Evolutionary conservation across 2,888 invertebrate genomes (phyloP), one percentile per base, ranked within the genome.

Genomic region (Drosophila infuscata): DNA sequence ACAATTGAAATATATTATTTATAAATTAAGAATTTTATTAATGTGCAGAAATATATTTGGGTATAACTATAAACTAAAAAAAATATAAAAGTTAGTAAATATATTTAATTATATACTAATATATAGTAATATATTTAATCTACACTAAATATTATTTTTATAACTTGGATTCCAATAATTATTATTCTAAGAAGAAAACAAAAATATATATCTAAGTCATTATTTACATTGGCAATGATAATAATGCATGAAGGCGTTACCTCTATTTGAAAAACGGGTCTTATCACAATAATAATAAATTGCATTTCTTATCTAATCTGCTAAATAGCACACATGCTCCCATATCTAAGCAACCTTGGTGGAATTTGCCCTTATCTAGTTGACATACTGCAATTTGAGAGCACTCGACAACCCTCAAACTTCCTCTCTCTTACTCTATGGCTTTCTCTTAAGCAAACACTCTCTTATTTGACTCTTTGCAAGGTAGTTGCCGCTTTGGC

Each of bases 341-440:
- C 59, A 38, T 72, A 65, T 67, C 65, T 54, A 6, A 11, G 11
- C 43, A 72, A 58, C 83, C 81, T 85, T 81, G 83, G 33, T 43
- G 9, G 17, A 53, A 68, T 36, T 25, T 41, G 20, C 6, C 53
- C 49, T 75, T 78, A 63, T 61, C 48, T 35, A 17, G 11, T 33
- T 20, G 6, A 35, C 5, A 25, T n/a, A 2, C 30, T 59, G 43
- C 20, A 52, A 9, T 36, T 62, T 59, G 17, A 29, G 1, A 29
- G 4, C 25, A 57, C 57, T 62, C 41, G 77, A 46, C 78, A 80
- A 57, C 79, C 48, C 79, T 81, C n/a, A 6, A 2, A 15, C 29
- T 38, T 1, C 7, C 8, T 12, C 29, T 56, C 56, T 35, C 25
- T 33, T 7, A 4, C 12, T 9, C n/a, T 52, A 4, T 52, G 4